phyloP scores from a whole-genome alignment of 2,888 invertebrate species.

The Resseliella maxima region DNA sequence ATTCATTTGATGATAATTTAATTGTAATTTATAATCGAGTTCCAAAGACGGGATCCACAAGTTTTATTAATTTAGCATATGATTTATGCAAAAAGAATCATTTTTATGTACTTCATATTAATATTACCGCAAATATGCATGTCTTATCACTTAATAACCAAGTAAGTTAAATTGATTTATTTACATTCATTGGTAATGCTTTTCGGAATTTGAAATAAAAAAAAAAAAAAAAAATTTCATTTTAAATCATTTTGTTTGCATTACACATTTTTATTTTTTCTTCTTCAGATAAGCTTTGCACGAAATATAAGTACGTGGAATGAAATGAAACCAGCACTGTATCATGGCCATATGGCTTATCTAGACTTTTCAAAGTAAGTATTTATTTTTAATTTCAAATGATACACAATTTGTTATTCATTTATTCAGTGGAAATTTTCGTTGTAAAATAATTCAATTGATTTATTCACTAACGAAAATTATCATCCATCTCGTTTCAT shows the following conservation, averaged over 20 bases:
- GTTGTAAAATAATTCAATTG: not conserved
- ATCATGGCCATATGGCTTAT: constrained; percentile 98
- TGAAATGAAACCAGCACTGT: constrained; percentile 91
- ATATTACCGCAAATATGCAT: constrained; percentile 95
- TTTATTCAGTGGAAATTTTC: not conserved
- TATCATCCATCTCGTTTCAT: no score
- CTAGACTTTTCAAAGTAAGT: constrained; percentile 91
- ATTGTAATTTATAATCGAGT: constrained; percentile 95
- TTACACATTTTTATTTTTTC: not conserved
- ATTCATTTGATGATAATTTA: constrained; percentile 71
- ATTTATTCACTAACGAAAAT: not conserved
- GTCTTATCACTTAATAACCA: constrained; percentile 94
- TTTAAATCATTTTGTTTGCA: no score
- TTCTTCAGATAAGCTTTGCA: constrained; percentile 76
- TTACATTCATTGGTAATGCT: not conserved
- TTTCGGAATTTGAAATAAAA: not conserved
- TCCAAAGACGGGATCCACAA: constrained; percentile 97
- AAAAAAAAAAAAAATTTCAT: not conserved
- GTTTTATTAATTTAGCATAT: constrained; percentile 90
- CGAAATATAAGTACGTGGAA: constrained; percentile 92
- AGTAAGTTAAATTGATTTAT: constrained; percentile 60
- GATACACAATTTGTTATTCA: not conserved
- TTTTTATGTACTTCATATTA: constrained; percentile 91
- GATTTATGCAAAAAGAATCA: constrained; percentile 81
- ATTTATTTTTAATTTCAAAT: constrained; percentile 60